Evolutionary conservation across 2,888 invertebrate species (phyloP).

Genomic region (Pyralis farinalis): DNA sequence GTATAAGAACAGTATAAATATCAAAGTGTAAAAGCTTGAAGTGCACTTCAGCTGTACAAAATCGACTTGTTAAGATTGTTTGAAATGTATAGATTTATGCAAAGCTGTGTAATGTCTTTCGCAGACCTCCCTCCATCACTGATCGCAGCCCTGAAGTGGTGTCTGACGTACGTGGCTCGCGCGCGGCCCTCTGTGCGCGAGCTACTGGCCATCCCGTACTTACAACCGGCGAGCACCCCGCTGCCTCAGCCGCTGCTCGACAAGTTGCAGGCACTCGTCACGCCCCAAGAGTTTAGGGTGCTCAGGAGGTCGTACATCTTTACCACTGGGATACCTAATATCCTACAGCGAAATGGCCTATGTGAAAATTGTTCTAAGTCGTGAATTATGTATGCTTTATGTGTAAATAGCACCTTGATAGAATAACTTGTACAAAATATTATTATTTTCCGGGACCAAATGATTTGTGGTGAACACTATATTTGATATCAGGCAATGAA

Average conservation of each 20-base stretch:
- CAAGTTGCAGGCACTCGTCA: slow-evolving; percentile 40
- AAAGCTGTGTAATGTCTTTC: not conserved
- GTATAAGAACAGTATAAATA: too few species aligned
- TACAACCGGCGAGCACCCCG: slow-evolving; percentile 38
- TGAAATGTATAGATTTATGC: too few species aligned
- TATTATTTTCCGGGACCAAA: too few species aligned
- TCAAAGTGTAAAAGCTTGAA: too few species aligned
- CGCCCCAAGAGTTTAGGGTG: slow-evolving; percentile 43
- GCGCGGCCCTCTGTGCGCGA: slow-evolving; percentile 88
- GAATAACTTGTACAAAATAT: too few species aligned
- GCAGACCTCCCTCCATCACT: slow-evolving; percentile 80
- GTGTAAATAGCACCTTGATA: too few species aligned
- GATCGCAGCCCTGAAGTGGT: slow-evolving; percentile 84
- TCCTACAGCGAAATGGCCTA: not conserved
- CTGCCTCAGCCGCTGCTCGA: slow-evolving; percentile 38
- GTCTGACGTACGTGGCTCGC: slow-evolving; percentile 87
- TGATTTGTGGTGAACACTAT: too few species aligned
- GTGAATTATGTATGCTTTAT: too few species aligned
- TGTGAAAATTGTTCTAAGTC: too few species aligned
- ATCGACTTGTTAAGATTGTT: too few species aligned
- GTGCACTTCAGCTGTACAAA: too few species aligned
- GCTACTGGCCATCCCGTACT: slow-evolving; percentile 78
- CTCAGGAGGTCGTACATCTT: slow-evolving; percentile 44
- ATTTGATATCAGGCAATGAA: too few species aligned
- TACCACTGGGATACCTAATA: not conserved